A percentile compares a stretch with the other conserved stretches of the same genome.
Conservation (phyloP, 2,888 invertebrate genomes). For the Prosapia bicincta region DNA sequence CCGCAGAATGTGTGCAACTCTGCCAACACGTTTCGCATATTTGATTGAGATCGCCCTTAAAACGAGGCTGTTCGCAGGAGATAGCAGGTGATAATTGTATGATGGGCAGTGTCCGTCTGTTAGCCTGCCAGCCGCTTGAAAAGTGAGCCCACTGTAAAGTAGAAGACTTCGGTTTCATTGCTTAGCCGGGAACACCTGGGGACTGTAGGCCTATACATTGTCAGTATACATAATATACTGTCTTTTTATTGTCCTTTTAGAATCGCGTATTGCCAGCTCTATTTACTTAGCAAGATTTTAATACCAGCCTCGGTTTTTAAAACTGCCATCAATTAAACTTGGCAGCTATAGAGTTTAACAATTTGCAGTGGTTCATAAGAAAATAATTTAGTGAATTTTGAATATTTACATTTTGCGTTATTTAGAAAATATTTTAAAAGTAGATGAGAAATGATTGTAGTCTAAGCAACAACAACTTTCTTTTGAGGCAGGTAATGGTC, state of each 20-base stretch:
- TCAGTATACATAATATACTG: neutral
- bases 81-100: slow-evolving; percentile 2
- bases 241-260: neutral
- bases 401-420: too few species aligned
- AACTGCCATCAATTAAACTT: too few species aligned
- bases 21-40: neutral
- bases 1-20: neutral
- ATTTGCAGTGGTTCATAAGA: too few species aligned
- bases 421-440: too few species aligned
- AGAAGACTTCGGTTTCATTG: neutral
- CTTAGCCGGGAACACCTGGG: neutral
- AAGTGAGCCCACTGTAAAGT: neutral
- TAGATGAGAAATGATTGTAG: too few species aligned
- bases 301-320: too few species aligned
- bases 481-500: too few species aligned
- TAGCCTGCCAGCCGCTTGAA: neutral
- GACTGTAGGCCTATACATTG: neutral
- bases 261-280: too few species aligned
- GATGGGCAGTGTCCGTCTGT: neutral
- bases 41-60: neutral
- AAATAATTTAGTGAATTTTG: too few species aligned
- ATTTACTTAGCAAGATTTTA: too few species aligned
- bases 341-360: too few species aligned
- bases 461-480: too few species aligned
- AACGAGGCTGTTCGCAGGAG: neutral